Evolutionary conservation across 2,888 invertebrate species (phyloP).

Genomic region (Unio pictorum): DNA sequence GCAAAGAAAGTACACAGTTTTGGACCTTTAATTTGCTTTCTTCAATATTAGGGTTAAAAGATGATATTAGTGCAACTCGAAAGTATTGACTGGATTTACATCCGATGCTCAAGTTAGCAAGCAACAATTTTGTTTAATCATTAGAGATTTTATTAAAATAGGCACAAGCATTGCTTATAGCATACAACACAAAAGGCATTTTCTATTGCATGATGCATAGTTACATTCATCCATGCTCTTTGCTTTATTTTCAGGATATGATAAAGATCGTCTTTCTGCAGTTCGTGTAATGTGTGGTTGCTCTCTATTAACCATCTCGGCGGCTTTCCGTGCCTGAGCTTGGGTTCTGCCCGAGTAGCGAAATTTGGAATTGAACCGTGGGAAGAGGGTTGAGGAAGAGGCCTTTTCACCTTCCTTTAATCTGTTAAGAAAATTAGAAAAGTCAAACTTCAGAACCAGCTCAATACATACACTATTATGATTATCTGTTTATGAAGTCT

Average conservation of each 20-base stretch:
- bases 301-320: conserved; percentile 84
- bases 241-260: conserved; percentile 18
- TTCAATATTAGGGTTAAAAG: too few species aligned
- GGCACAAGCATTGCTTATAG: too few species aligned
- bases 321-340: conserved; percentile 89
- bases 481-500: too few species aligned
- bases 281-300: conserved; percentile 61
- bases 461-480: not conserved
- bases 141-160: too few species aligned
- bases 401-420: conserved; percentile 42
- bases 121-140: not conserved
- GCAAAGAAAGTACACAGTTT: too few species aligned
- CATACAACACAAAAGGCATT: not conserved
- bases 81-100: conserved; percentile 1
- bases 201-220: conserved; percentile 1
- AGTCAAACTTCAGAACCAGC: not conserved
- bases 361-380: conserved; percentile 82
- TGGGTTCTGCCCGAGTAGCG: conserved; percentile 97
- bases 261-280: conserved; percentile 33
- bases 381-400: conserved; percentile 39
- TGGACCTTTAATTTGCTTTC: too few species aligned
- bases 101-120: not conserved
- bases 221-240: conserved; percentile 28
- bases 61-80: not conserved
- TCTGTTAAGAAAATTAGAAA: conserved; percentile 17